Base-by-base conservation (phyloP, 2,797 vertebrate genomes). In the Pagetopsis macropterus region DNA sequence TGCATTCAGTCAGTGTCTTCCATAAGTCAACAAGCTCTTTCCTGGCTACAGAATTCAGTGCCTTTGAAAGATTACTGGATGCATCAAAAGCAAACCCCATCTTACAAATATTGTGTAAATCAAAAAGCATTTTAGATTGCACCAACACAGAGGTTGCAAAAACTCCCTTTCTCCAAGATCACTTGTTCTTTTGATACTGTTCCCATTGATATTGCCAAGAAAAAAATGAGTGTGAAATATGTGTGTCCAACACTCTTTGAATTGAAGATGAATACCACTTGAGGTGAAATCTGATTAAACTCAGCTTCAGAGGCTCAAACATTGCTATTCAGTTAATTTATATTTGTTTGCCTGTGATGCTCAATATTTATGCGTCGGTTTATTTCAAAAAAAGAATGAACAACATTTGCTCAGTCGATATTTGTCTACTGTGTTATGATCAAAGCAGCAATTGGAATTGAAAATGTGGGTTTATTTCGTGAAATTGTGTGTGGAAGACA, bases 181-280 rank as follows among this genome's bases (percentile, higher is more conserved):
- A 70, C 48, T 83, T 70, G 57, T 75, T 84, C 41, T 72, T 82
- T 81, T 88, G 49, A 86, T 78, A 65, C 78, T 77, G 56, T 69
- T 73, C 21, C 1, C 1, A 56, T 21, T 31, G 60, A 55, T 76
- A 76, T 70, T 83, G 60, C 44, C 48, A 64, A 70, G 21, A 65
- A 23, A 70, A 37, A 37, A 77, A 70, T 74, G 3, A 54, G 44
- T 76, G 56, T 17, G 27, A 75, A 72, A 21, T 58, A 65, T 72
- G 59, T 62, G 68, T 68, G 49, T 79, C 50, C 48, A 54, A 65
- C 19, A 11, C 33, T 15, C 60, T 72, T 82, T 72, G 57, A 73
- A 63, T 54, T 23, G 12, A 82, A 66, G 49, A 81, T 50, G 21
- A 73, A 82, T 72, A 80, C 19, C 59, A 76, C 46, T 72, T 27